A percentile compares a stretch with the other conserved stretches of the same genome.
These are phyloP conservation scores for Luperina testacea DNA, from an alignment of 2,888 invertebrate genomes.

Conservation along the genomic window DNA sequence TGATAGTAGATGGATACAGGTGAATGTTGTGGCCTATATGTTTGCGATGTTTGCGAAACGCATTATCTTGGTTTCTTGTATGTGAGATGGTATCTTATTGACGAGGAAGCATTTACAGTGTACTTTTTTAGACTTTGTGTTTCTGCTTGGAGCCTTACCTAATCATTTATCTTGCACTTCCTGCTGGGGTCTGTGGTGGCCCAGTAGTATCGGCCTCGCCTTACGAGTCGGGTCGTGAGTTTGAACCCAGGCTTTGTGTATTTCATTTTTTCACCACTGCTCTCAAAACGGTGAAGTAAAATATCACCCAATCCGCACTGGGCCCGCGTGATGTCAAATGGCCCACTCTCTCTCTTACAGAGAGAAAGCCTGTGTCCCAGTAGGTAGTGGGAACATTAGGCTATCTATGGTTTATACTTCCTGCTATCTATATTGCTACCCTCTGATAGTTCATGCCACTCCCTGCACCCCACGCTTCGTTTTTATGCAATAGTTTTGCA, in stretches of 20 bases:
- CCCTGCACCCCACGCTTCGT: neutral
- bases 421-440: neutral
- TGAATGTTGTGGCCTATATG: slow-evolving; percentile 9
- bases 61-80: neutral
- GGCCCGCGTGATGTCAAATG: neutral
- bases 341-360: neutral
- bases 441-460: neutral
- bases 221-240: neutral
- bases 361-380: neutral
- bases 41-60: neutral
- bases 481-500: neutral
- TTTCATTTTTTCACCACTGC: neutral
- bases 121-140: neutral
- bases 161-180: neutral
- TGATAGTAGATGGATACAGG: neutral
- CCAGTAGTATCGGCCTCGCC: neutral
- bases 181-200: neutral
- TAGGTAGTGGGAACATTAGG: neutral
- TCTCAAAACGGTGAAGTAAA: neutral
- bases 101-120: neutral
- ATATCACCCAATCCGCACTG: neutral
- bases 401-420: neutral
- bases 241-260: neutral
- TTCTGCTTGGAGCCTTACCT: neutral
- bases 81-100: neutral